A percentile compares a stretch with the other conserved stretches of the same genome.
These are phyloP conservation scores for Synergus itoensis DNA, from an alignment of 2,888 invertebrate genomes.

Conservation along the genomic window DNA sequence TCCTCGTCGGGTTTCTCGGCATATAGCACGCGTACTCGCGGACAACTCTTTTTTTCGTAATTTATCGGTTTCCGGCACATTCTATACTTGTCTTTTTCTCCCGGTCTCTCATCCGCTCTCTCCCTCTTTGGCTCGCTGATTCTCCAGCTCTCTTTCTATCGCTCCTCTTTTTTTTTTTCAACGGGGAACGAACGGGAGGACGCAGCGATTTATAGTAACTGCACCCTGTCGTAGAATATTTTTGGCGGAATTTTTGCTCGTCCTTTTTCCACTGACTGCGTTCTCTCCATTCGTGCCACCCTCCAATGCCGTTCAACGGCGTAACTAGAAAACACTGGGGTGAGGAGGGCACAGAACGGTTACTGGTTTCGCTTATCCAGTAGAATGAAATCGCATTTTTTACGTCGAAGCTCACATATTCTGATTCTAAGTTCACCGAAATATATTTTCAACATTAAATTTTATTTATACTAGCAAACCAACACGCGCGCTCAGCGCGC, in stretches of 20 bases:
- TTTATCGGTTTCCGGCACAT: conserved; percentile 26
- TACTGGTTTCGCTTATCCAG: conserved; percentile 21
- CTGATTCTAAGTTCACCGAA: background rate
- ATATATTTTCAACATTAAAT: background rate
- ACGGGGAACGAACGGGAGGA: conserved; percentile 55
- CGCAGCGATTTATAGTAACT: conserved; percentile 72
- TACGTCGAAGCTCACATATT: conserved; percentile 13
- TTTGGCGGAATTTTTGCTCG: conserved; percentile 69
- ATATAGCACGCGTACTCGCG: conserved; percentile 25
- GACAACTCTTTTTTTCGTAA: conserved; percentile 46
- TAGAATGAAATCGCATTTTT: conserved; percentile 25
- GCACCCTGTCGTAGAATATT: conserved; percentile 71
- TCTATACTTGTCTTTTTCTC: conserved; percentile 33
- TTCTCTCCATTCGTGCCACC: conserved; percentile 54
- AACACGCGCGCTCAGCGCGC: too few species aligned
- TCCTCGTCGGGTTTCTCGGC: conserved; percentile 58
- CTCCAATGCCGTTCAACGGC: conserved; percentile 44
- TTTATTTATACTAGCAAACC: too few species aligned
- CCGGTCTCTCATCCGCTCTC: conserved; percentile 51
- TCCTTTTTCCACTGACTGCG: conserved; percentile 57
- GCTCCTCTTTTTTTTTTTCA: conserved; percentile 46
- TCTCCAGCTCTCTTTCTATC: conserved; percentile 47
- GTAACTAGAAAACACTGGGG: background rate
- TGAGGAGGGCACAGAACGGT: background rate
- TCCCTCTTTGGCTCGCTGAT: conserved; percentile 51